Conservation (phyloP, 2,797 vertebrate species). For the Taenioides sp. region DNA sequence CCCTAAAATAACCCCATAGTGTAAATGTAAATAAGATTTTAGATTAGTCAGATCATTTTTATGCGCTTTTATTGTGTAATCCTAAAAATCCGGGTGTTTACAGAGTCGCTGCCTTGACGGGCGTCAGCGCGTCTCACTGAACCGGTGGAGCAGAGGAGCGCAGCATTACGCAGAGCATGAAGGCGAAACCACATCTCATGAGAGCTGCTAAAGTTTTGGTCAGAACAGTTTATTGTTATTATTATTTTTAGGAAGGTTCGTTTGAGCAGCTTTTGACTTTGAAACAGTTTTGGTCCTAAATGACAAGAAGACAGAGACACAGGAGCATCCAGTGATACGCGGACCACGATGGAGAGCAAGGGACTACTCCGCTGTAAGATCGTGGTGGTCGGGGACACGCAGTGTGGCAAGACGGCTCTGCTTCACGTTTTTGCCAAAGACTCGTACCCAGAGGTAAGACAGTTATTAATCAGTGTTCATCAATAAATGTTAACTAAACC, state of each 20-base stretch:
- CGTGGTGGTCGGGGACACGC: conserved; percentile 91
- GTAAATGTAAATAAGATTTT: neutral
- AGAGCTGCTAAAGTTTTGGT: conserved; percentile 41
- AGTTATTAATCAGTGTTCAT: neutral
- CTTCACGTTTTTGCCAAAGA: conserved; percentile 96
- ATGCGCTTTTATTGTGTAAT: conserved; percentile 48
- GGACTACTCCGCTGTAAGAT: conserved; percentile 90
- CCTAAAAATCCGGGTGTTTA: neutral
- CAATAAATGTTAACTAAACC: neutral
- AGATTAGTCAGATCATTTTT: neutral
- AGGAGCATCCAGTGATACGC: conserved; percentile 43
- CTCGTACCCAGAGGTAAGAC: conserved; percentile 88
- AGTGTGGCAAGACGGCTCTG: conserved; percentile 93
- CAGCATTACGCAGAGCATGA: conserved; percentile 50
- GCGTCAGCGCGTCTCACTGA: conserved; percentile 14
- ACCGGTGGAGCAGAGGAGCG: conserved; percentile 39
- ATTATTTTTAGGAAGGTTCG: neutral
- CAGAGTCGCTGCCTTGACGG: conserved; percentile 27
- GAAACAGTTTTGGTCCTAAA: conserved; percentile 42
- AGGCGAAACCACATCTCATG: conserved; percentile 13
- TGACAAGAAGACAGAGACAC: conserved; percentile 48
- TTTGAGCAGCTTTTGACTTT: conserved; percentile 14
- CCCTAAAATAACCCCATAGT: neutral
- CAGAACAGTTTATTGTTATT: neutral
- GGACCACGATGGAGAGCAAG: conserved; percentile 83